phyloP scores from a whole-genome alignment of 2,113 vertebrate genomes.

The Hydrolagus affinis region DNA sequence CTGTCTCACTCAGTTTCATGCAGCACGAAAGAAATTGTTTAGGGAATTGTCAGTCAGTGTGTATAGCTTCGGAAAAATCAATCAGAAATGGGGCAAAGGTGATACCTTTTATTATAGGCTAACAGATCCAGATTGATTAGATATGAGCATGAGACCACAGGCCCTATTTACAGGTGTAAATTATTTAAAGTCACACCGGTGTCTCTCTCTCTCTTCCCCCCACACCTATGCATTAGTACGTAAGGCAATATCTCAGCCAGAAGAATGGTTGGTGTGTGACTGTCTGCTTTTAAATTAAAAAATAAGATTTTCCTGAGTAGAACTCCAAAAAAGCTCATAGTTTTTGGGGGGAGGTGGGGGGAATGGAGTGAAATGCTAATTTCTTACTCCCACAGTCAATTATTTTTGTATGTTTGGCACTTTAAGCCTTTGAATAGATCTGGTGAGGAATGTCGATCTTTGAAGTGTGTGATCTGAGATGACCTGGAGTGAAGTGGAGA shows the following conservation, averaged over 20 bases:
- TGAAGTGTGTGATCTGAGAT: too few relatives aligned
- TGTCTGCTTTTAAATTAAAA: background rate
- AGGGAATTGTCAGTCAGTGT: constrained; percentile 28
- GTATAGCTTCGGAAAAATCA: constrained; percentile 25
- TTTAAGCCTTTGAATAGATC: too few relatives aligned
- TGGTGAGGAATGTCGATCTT: too few relatives aligned
- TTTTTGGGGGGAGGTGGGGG: too few relatives aligned
- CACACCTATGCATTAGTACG: background rate
- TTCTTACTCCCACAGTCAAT: too few relatives aligned
- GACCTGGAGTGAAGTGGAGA: too few relatives aligned
- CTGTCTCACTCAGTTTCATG: constrained; percentile 13
- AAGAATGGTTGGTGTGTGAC: too few relatives aligned
- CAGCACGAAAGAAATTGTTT: constrained; percentile 14
- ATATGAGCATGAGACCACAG: constrained; percentile 21
- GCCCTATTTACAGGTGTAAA: constrained; percentile 27
- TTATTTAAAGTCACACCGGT: constrained; percentile 7
- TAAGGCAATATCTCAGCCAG: background rate
- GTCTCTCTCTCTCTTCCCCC: background rate
- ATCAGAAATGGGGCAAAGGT: constrained; percentile 32
- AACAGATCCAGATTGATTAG: constrained; percentile 31
- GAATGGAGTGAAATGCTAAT: too few relatives aligned
- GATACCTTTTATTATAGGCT: constrained; percentile 30
- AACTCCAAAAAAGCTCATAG: background rate
- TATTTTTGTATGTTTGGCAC: too few relatives aligned
- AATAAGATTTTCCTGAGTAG: background rate